These are phyloP conservation scores for Caenorhabditis wallacei DNA, from an alignment of 2,888 invertebrate genomes.

Conservation along the genomic window DNA sequence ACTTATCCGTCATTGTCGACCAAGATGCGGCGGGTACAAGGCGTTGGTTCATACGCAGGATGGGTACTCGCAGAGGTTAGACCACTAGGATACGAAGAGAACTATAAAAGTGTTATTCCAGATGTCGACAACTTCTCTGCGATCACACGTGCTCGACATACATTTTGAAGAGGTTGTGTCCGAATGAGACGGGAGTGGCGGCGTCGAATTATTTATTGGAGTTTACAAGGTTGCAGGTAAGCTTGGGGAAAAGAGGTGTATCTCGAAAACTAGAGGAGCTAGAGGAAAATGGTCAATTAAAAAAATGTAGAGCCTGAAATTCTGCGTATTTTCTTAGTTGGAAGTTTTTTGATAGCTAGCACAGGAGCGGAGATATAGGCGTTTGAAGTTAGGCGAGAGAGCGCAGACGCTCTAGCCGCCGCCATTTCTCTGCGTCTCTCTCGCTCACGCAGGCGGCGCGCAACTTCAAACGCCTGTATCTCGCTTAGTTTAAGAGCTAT, in stretches of 20 bases:
- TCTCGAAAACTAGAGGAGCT: background rate
- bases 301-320: too few species aligned
- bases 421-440: too few species aligned
- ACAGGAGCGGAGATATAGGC: too few species aligned
- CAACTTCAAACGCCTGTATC: too few species aligned
- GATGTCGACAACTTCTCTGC: conserved; percentile 81
- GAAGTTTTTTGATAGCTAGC: too few species aligned
- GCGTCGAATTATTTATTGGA: conserved; percentile 79
- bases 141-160: conserved; percentile 81
- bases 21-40: conserved; percentile 79
- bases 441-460: too few species aligned
- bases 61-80: conserved; percentile 77
- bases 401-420: too few species aligned
- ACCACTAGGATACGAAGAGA: background rate
- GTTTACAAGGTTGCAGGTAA: conserved; percentile 80
- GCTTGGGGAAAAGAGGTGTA: too few species aligned
- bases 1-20: conserved; percentile 76
- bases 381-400: too few species aligned
- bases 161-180: conserved; percentile 76
- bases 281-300: background rate
- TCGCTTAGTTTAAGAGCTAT: too few species aligned
- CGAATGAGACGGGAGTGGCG: conserved; percentile 69
- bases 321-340: too few species aligned
- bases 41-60: conserved; percentile 76
- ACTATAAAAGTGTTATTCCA: conserved; percentile 3